These are phyloP conservation scores for Chloroceryle inda DNA, from an alignment of 2,797 vertebrate genomes.

Conservation along the genomic window DNA sequence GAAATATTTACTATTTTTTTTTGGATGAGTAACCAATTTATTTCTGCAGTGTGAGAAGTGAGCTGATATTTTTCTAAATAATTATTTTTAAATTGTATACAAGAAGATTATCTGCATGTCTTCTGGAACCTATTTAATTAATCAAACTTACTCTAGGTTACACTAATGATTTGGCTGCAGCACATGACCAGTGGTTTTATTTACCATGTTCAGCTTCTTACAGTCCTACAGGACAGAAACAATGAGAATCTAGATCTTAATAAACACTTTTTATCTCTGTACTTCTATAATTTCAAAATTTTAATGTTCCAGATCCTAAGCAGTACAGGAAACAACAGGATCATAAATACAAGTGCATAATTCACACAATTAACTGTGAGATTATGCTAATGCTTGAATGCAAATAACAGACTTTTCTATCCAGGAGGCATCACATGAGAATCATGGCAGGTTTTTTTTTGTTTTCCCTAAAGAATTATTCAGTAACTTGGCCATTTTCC, in stretches of 20 bases:
- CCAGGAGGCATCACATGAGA: background rate
- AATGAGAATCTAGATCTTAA: background rate
- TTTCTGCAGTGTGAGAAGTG: background rate
- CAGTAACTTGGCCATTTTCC: background rate
- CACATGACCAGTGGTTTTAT: background rate
- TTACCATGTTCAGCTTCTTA: background rate
- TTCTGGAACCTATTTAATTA: background rate
- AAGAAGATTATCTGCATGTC: background rate
- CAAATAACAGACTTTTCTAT: background rate
- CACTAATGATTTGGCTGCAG: background rate
- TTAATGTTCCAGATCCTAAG: background rate
- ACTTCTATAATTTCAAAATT: background rate
- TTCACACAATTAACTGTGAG: background rate
- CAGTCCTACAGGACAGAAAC: background rate
- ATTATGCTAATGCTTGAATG: background rate
- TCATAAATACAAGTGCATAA: background rate
- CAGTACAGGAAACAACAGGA: background rate
- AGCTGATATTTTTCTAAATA: background rate
- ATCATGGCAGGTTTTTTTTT: background rate
- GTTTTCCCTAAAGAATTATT: background rate
- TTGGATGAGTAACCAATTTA: background rate
- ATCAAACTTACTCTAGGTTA: background rate
- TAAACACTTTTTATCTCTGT: background rate
- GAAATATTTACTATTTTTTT: background rate
- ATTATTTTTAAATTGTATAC: background rate